Conservation (phyloP, 2,113 vertebrate species). For the Pedionomus torquatus region DNA sequence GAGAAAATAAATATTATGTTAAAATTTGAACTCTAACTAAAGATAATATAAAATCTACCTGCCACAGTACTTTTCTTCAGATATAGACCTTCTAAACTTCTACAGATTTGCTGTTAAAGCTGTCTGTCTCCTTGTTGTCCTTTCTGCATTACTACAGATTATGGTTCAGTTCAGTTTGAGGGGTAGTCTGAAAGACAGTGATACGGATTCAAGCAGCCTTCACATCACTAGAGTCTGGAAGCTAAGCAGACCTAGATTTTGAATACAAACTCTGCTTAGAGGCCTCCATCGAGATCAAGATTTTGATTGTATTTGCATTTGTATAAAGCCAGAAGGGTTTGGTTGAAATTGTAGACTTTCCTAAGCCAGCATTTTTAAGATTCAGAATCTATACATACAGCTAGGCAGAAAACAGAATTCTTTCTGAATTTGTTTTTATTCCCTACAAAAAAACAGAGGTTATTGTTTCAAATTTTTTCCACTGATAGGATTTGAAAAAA, state of each 20-base stretch:
- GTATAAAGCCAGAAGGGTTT: constrained; percentile 20
- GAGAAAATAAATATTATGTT: background rate
- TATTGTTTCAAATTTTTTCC: background rate
- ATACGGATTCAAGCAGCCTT: background rate
- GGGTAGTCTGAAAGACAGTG: background rate
- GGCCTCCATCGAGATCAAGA: background rate
- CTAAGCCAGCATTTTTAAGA: constrained; percentile 1
- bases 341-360: background rate
- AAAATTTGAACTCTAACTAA: background rate
- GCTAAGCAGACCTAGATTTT: background rate
- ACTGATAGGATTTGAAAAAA: background rate
- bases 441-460: background rate
- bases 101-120: background rate
- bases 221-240: background rate
- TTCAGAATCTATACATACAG: background rate
- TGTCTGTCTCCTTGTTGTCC: background rate
- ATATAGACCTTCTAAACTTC: background rate
- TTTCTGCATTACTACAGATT: background rate
- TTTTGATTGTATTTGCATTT: background rate
- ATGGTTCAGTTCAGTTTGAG: background rate
- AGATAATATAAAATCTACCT: background rate
- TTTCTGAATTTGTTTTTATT: background rate
- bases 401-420: background rate
- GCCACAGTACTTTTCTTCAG: background rate
- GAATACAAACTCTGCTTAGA: background rate